Percentiles rank a stretch among this genome's conserved stretches.
Conservation (phyloP, 2,113 vertebrate genomes). For the Mirza zaza region DNA sequence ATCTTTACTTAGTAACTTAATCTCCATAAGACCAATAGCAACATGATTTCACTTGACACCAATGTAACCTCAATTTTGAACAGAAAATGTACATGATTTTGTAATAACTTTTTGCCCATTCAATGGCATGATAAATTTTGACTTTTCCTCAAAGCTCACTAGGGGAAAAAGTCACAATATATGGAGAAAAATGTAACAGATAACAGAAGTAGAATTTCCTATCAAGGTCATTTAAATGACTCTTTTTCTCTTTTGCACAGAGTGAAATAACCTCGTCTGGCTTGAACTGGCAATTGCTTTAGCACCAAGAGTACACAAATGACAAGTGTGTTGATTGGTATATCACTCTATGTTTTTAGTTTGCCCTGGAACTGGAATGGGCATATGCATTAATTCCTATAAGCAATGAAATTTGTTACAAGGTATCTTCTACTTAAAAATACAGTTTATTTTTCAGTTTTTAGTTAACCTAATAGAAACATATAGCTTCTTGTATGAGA, state of each 20-base stretch:
- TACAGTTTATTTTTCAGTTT: neutral
- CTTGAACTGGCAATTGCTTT: neutral
- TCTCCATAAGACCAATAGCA: neutral
- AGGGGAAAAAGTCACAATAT: neutral
- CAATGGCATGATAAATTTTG: neutral
- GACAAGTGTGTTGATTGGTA: neutral
- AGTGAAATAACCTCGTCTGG: neutral
- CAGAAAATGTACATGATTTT: neutral
- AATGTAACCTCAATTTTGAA: slow-evolving; percentile 13
- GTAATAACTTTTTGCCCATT: slow-evolving; percentile 28
- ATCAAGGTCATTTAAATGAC: neutral
- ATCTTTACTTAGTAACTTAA: slow-evolving; percentile 62
- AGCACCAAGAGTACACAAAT: neutral
- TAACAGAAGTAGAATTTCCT: neutral
- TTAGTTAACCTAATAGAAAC: slow-evolving; percentile 1
- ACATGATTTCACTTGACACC: neutral
- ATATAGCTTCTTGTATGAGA: neutral
- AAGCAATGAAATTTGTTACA: slow-evolving; percentile 11
- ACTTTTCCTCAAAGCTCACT: slow-evolving; percentile 30
- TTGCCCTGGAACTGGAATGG: neutral
- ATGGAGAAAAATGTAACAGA: neutral
- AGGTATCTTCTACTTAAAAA: neutral
- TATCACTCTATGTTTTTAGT: slow-evolving; percentile 5
- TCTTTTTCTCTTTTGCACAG: neutral
- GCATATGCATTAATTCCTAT: neutral